These are phyloP conservation scores for Pygocentrus nattereri DNA, from an alignment of 2,797 vertebrate species.

Conservation along the genomic window DNA sequence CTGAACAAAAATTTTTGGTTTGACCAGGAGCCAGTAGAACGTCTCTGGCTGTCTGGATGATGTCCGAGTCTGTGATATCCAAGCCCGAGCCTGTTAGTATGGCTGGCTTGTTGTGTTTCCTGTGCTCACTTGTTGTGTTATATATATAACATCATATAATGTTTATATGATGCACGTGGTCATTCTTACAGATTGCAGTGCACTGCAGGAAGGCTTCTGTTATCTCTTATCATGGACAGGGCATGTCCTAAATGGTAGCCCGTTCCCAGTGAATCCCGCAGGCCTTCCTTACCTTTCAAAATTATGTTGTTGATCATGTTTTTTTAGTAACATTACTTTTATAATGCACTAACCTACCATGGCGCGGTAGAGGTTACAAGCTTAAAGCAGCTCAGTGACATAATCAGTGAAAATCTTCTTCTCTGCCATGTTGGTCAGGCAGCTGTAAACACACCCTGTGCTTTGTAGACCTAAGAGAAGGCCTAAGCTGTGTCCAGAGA, in stretches of 20 bases:
- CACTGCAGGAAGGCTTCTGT: neutral
- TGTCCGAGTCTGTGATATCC: neutral
- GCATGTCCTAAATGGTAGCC: neutral
- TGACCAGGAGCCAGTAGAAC: conserved; percentile 34
- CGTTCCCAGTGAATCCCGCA: neutral
- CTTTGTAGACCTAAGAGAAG: neutral
- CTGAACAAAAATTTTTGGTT: conserved; percentile 40
- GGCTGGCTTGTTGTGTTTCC: neutral
- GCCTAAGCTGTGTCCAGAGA: too few relatives aligned
- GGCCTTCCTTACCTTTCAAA: too few relatives aligned
- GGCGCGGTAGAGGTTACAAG: neutral
- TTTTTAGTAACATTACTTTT: neutral
- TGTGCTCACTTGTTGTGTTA: too few relatives aligned
- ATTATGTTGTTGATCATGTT: neutral
- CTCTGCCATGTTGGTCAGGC: neutral
- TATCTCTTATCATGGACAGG: neutral
- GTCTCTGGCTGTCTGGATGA: conserved; percentile 15
- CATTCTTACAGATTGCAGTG: too few relatives aligned
- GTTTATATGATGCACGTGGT: too few relatives aligned
- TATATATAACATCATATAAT: too few relatives aligned
- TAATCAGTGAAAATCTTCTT: neutral
- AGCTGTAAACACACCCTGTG: neutral
- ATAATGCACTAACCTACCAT: too few relatives aligned
- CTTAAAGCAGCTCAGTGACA: neutral
- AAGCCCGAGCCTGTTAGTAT: neutral